Evolutionary conservation across 2,888 invertebrate genomes (phyloP), one percentile per base, ranked within the genome.

Genomic region (Eupithecia subfuscata): DNA sequence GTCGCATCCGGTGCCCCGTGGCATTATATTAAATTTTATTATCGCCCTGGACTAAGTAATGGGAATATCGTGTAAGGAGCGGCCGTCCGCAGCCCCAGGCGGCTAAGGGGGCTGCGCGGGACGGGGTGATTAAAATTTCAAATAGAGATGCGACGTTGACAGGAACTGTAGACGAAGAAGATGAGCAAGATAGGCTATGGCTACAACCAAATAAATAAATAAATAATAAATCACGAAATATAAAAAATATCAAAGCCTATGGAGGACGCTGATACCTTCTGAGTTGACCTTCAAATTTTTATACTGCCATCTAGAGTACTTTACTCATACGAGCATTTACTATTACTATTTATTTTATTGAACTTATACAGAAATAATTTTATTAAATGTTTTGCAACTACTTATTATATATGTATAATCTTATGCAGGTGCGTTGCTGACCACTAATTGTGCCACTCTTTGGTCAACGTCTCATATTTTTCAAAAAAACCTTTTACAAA

Each of bases 51-150:
- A 95, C 95, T 94, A 94, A 95, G 94, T 95, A 95, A 95, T 95
- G 95, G 93, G 95, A 95, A 95, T 95, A 93, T 94, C 95, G 94
- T 95, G 95, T 95, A 95, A 95, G 95, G 93, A 94, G 92, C 91
- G 92, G 87, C 89, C 90, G 91, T 90, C 91, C 91, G 89, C 86
- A 86, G 89, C 91, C 92, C 89, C 87, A 84, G 92, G 90, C 89
- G 88, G 84, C 83, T 80, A 81, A 82, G 86, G 86, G 87, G 84
- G 81, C 52, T 70, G 74, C 60, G n/a, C 45, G 67, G 81, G 90
- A 84, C 85, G 85, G 81, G 90, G 94, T 93, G 93, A 94, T 94
- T 94, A 94, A 95, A 95, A 94, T 95, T 93, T 94, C 89, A 91
- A 92, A 52, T 75, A 75, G 77, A 30, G 75, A 73, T 75, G 75